Evolutionary conservation across 1,140 invertebrate species (phyloP).

Genomic region (Cydia strobilella): DNA sequence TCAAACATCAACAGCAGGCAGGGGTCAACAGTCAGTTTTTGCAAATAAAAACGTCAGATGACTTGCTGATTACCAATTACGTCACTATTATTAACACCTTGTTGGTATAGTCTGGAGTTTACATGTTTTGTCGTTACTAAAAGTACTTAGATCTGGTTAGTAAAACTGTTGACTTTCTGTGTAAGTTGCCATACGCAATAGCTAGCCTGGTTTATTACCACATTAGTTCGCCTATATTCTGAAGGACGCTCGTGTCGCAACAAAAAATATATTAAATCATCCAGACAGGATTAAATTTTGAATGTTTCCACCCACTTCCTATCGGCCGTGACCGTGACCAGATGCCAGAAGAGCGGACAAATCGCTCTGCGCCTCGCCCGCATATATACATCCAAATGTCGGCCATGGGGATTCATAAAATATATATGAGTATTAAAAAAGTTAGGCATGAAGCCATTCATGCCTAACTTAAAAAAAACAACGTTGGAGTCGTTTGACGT

Average conservation of each 20-base stretch:
- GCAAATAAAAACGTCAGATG: not conserved
- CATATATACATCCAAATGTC: constrained; percentile 25
- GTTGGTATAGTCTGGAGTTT: not conserved
- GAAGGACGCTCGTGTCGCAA: not conserved
- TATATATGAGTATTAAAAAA: constrained; percentile 17
- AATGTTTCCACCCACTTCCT: constrained; percentile 29
- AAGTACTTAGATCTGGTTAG: not conserved
- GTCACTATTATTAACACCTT: not conserved
- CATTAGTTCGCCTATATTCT: not conserved
- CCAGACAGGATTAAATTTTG: constrained; percentile 22
- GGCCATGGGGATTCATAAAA: constrained; percentile 23
- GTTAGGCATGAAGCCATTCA: constrained; percentile 9
- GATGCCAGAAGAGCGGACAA: constrained; percentile 10
- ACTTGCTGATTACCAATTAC: constrained; percentile 7
- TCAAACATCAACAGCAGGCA: not conserved
- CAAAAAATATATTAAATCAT: constrained; percentile 13
- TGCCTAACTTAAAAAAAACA: not conserved
- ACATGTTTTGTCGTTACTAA: not conserved
- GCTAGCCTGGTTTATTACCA: too few relatives aligned
- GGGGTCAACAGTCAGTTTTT: not conserved
- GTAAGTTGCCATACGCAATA: too few relatives aligned
- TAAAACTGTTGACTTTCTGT: not conserved
- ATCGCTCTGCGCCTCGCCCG: constrained; percentile 3
- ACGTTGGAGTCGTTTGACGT: not conserved
- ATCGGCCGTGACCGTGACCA: constrained; percentile 8